Evolutionary conservation across 2,888 invertebrate species (phyloP).

Genomic region (Hylaea fasciaria): DNA sequence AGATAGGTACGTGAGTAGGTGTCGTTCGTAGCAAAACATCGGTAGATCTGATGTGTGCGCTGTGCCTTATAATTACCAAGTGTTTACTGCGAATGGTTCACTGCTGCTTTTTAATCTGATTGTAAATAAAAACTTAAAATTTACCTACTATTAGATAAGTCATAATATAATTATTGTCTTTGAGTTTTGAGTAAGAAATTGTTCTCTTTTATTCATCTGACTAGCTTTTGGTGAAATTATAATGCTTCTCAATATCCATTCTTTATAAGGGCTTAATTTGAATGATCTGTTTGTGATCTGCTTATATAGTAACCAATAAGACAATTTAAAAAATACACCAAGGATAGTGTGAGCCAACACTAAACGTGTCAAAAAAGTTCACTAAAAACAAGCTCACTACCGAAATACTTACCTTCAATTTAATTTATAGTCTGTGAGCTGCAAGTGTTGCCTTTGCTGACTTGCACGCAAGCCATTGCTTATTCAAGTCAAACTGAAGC

Average conservation of each 20-base stretch:
- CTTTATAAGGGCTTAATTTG: too few relatives aligned
- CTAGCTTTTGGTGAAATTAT: too few relatives aligned
- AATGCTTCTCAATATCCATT: too few relatives aligned
- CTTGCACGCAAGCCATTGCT: constrained; percentile 51
- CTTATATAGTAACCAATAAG: too few relatives aligned
- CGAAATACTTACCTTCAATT: constrained; percentile 43
- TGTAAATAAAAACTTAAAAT: constrained; percentile 11
- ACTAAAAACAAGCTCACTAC: constrained; percentile 20
- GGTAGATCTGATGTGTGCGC: constrained; percentile 33
- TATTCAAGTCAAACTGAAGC: constrained; percentile 66
- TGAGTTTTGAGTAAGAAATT: too few relatives aligned
- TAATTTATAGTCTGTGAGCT: constrained; percentile 43
- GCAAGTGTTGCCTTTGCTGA: constrained; percentile 43
- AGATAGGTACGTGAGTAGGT: constrained; percentile 31
- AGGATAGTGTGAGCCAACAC: neutral
- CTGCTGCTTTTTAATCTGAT: constrained; percentile 14
- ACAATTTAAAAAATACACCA: neutral
- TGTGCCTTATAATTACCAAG: constrained; percentile 14
- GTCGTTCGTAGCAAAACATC: constrained; percentile 41
- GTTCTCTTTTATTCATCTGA: too few relatives aligned
- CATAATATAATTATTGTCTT: neutral
- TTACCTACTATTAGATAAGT: neutral
- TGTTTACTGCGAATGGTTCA: constrained; percentile 7
- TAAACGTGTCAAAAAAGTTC: constrained; percentile 1
- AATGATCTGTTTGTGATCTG: too few relatives aligned